Evolutionary conservation across 2,113 vertebrate species (phyloP).

Genomic region (Oncorhynchus mykiss): DNA sequence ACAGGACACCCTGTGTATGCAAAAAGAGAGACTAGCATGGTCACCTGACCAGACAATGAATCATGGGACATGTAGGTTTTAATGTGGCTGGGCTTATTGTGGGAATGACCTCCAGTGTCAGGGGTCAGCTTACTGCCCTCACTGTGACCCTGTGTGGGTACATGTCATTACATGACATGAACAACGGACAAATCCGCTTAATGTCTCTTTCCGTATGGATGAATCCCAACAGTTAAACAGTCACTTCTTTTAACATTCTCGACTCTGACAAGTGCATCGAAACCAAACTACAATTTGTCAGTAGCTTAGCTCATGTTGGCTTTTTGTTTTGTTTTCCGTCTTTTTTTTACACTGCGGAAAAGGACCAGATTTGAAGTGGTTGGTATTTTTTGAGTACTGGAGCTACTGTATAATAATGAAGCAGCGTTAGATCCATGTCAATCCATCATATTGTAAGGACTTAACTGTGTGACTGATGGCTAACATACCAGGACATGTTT

Average conservation of each 20-base stretch:
- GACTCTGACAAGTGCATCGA: no score
- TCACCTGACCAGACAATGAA: constrained; percentile 6
- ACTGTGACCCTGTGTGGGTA: background rate
- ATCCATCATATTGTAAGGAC: constrained; percentile 38
- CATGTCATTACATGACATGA: constrained; percentile 49
- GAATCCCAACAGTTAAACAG: no score
- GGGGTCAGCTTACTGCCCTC: background rate
- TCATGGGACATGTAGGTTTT: constrained; percentile 34
- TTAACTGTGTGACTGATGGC: constrained; percentile 33
- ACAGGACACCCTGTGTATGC: background rate
- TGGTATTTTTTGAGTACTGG: constrained; percentile 57
- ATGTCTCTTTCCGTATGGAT: background rate
- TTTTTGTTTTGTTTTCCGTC: constrained; percentile 27
- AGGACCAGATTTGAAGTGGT: constrained; percentile 54
- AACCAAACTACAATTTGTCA: no score
- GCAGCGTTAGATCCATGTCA: constrained; percentile 39
- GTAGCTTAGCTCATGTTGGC: background rate
- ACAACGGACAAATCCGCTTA: constrained; percentile 27
- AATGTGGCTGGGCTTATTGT: constrained; percentile 3
- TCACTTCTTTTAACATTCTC: no score
- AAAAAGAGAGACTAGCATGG: background rate
- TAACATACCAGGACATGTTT: constrained; percentile 29
- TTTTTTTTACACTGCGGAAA: constrained; percentile 39
- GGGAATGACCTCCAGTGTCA: constrained; percentile 12
- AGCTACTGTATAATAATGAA: constrained; percentile 63